Conservation (phyloP, 2,888 invertebrate species). For the Hyposoter didymator region DNA sequence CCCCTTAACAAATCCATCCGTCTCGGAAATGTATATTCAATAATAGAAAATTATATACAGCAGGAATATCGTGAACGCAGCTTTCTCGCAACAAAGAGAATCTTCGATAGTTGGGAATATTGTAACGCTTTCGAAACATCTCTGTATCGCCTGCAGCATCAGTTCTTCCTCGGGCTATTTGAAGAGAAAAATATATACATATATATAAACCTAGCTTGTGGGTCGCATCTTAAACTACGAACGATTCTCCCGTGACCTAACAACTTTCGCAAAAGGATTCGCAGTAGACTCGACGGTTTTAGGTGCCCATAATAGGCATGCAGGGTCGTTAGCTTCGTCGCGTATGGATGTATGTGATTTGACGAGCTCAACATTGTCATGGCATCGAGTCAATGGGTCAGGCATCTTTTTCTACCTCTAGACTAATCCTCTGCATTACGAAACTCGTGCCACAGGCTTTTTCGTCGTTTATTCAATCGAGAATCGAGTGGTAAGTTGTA, state of each 20-base stretch:
- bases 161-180: constrained; percentile 9
- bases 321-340: neutral
- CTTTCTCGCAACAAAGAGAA: neutral
- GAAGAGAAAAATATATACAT: neutral
- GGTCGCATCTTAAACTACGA: constrained; percentile 3
- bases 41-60: neutral
- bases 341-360: neutral
- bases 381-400: constrained; percentile 24
- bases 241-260: constrained; percentile 41
- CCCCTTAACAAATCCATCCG: neutral
- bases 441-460: constrained; percentile 40
- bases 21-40: neutral
- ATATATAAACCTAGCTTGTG: neutral
- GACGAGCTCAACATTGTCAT: constrained; percentile 33
- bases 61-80: neutral
- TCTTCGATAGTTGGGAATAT: neutral
- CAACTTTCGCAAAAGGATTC: constrained; percentile 55
- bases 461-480: constrained; percentile 14
- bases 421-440: constrained; percentile 49
- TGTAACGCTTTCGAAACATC: constrained; percentile 14
- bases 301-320: constrained; percentile 21
- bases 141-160: constrained; percentile 11
- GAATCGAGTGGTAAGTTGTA: constrained; percentile 6
- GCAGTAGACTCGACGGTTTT: constrained; percentile 15
- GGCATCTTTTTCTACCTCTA: neutral